These are phyloP conservation scores for Panulirus ornatus DNA, from an alignment of 1,140 invertebrate species.

Conservation along the genomic window DNA sequence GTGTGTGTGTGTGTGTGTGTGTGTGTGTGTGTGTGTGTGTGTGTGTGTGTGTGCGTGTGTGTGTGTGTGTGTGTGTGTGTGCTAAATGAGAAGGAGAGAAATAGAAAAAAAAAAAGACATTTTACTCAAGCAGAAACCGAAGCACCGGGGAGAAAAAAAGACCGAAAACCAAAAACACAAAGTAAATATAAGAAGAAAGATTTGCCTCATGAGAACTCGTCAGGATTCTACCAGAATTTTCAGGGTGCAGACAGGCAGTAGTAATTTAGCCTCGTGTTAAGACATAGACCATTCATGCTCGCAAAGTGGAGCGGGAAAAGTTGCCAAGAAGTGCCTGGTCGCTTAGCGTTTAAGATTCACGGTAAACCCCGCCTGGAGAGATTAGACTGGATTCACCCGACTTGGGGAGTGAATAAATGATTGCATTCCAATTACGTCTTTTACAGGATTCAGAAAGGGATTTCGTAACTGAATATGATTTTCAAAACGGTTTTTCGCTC, in stretches of 20 bases:
- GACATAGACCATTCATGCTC: neutral
- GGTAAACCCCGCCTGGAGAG: neutral
- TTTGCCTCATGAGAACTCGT: neutral
- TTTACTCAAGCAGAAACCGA: too few relatives aligned
- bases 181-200: too few relatives aligned
- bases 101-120: too few relatives aligned
- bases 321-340: neutral
- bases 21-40: neutral
- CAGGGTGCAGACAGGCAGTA: neutral
- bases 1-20: neutral
- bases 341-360: neutral
- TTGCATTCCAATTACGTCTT: neutral
- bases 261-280: neutral
- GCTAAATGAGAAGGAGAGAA: neutral
- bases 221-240: neutral
- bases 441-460: too few relatives aligned
- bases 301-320: neutral
- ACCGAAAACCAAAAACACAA: too few relatives aligned
- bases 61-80: neutral
- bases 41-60: neutral
- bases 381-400: neutral
- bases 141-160: too few relatives aligned
- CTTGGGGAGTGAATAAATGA: neutral
- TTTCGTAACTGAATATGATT: too few relatives aligned
- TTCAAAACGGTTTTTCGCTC: too few relatives aligned